Conservation (phyloP, 2,113 vertebrate species). For the Silurus meridionalis region DNA sequence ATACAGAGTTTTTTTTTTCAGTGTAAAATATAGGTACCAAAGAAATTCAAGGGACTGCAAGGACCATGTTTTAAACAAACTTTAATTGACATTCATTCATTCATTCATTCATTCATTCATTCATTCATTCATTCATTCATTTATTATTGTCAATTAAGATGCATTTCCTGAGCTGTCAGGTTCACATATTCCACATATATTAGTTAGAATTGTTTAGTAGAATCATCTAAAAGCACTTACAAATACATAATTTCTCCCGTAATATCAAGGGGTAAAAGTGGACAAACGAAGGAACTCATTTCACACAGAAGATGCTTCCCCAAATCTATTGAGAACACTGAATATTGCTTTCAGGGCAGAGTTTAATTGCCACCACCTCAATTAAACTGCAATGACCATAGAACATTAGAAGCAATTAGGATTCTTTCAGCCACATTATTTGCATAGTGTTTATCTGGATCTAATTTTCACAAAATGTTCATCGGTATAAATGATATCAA, state of each 20-base stretch:
- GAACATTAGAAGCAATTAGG: slow-evolving; percentile 29
- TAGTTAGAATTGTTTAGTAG: neutral
- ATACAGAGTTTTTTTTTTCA: neutral
- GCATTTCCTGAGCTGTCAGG: neutral
- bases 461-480: slow-evolving; percentile 7
- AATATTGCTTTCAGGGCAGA: slow-evolving; percentile 40
- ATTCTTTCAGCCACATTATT: slow-evolving; percentile 35
- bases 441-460: slow-evolving; percentile 14
- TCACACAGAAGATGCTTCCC: slow-evolving; percentile 22
- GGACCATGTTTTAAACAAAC: neutral
- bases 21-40: neutral
- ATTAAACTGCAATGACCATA: slow-evolving; percentile 50
- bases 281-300: slow-evolving; percentile 26
- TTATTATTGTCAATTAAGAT: neutral
- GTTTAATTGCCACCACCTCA: slow-evolving; percentile 51
- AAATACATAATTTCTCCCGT: slow-evolving; percentile 19
- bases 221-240: neutral
- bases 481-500: neutral
- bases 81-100: neutral
- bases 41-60: neutral
- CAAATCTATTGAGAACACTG: slow-evolving; percentile 26
- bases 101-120: neutral
- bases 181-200: neutral
- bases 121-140: neutral
- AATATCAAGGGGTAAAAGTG: neutral